A percentile compares a stretch with the other conserved stretches of the same genome.
Conservation (phyloP, 2,113 vertebrate species). For the Fulmarus glacialis region DNA sequence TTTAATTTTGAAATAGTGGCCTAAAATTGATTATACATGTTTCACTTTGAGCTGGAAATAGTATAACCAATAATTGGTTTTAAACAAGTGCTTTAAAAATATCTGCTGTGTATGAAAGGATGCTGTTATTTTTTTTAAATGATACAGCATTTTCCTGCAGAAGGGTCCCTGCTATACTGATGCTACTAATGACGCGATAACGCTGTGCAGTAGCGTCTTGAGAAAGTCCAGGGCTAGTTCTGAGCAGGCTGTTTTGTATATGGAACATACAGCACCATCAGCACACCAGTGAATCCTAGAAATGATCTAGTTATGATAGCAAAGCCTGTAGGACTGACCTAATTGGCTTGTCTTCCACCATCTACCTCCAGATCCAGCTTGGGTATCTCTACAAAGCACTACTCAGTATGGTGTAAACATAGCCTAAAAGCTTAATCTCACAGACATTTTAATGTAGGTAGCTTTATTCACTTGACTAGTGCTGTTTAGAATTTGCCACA, state of each 20-base stretch:
- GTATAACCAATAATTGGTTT: neutral
- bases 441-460: neutral
- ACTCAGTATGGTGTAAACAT: neutral
- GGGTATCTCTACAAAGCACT: neutral
- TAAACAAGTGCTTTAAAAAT: neutral
- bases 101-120: neutral
- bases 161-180: neutral
- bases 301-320: neutral
- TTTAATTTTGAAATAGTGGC: neutral
- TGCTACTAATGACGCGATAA: neutral
- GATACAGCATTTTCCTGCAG: neutral
- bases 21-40: neutral
- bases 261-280: neutral
- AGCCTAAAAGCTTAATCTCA: neutral
- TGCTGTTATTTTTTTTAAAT: neutral
- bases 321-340: neutral
- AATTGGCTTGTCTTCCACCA: neutral
- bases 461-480: neutral
- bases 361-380: neutral
- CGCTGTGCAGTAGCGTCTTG: neutral
- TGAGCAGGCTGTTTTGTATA: neutral
- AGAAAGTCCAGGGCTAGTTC: neutral
- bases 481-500: neutral
- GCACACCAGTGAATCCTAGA: neutral
- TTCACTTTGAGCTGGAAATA: neutral